Conservation (phyloP, 1,140 invertebrate genomes). For the Goniozus legneri region DNA sequence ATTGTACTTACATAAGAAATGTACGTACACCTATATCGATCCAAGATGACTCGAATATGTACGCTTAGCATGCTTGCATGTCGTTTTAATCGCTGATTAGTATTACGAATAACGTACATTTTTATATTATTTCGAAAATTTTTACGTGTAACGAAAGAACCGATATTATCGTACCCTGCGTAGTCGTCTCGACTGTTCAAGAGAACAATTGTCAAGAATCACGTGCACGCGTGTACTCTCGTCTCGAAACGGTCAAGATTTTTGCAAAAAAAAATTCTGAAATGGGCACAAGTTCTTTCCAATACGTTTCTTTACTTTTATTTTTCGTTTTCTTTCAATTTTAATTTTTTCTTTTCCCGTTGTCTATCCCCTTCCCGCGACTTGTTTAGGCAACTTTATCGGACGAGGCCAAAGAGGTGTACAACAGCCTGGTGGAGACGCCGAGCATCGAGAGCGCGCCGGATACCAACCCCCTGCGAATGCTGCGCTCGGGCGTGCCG, state of each 20-base stretch:
- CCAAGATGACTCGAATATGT: no score
- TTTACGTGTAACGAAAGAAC: no score
- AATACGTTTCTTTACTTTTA: slow-evolving; percentile 22
- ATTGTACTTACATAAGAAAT: no score
- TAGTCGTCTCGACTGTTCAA: no score
- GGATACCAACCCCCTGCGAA: slow-evolving; percentile 67
- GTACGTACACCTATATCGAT: no score
- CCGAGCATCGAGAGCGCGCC: slow-evolving; percentile 49
- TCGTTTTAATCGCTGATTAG: slow-evolving; percentile 22
- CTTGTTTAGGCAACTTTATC: slow-evolving; percentile 68
- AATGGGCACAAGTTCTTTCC: slow-evolving; percentile 1
- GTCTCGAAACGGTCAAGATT: no score
- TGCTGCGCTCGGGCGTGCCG: slow-evolving; percentile 64
- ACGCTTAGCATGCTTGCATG: slow-evolving; percentile 44
- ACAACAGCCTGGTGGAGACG: slow-evolving; percentile 84
- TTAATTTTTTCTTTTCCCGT: slow-evolving; percentile 40
- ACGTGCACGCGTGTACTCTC: no score
- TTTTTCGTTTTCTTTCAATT: slow-evolving; percentile 42
- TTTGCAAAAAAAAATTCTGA: no score
- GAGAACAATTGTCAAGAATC: no score
- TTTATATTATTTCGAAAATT: slow-evolving; percentile 48
- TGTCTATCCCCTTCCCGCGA: slow-evolving; percentile 35
- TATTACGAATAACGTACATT: slow-evolving; percentile 38
- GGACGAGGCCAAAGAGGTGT: slow-evolving; percentile 84
- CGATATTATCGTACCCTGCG: no score